These are phyloP conservation scores for Arge pagana DNA, from an alignment of 2,888 invertebrate species.

Conservation along the genomic window DNA sequence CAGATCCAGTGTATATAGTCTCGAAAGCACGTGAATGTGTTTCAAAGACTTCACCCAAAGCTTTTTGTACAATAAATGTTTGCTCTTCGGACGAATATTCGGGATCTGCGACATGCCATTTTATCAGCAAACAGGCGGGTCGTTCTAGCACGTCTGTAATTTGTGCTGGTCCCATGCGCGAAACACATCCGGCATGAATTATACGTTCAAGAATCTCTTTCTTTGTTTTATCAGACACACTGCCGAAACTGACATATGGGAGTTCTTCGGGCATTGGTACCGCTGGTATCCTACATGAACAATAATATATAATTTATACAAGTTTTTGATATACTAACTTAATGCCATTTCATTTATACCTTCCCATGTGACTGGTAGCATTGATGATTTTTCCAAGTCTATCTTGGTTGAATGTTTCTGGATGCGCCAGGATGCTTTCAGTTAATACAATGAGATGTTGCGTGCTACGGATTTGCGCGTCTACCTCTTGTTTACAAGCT, in stretches of 20 bases:
- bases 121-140: slow-evolving; percentile 62
- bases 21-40: slow-evolving; percentile 43
- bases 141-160: slow-evolving; percentile 60
- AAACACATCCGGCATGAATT: slow-evolving; percentile 37
- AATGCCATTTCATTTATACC: slow-evolving; percentile 36
- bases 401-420: slow-evolving; percentile 47
- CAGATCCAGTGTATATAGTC: slow-evolving; percentile 60
- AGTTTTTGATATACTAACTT: neutral
- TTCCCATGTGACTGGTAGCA: slow-evolving; percentile 51
- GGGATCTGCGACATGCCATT: slow-evolving; percentile 59
- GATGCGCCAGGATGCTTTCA: slow-evolving; percentile 43
- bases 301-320: too few relatives aligned
- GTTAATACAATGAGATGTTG: slow-evolving; percentile 30
- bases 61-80: slow-evolving; percentile 58
- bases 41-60: slow-evolving; percentile 53
- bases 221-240: slow-evolving; percentile 52
- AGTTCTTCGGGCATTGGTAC: slow-evolving; percentile 64
- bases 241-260: slow-evolving; percentile 61
- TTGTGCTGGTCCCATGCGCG: slow-evolving; percentile 53
- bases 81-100: slow-evolving; percentile 58
- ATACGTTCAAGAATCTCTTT: slow-evolving; percentile 35
- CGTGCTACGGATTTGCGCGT: slow-evolving; percentile 45
- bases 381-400: slow-evolving; percentile 42
- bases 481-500: slow-evolving; percentile 53
- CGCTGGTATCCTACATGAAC: slow-evolving; percentile 62